These are phyloP conservation scores for Acleris sparsana DNA, from an alignment of 2,888 invertebrate species.

Conservation along the genomic window DNA sequence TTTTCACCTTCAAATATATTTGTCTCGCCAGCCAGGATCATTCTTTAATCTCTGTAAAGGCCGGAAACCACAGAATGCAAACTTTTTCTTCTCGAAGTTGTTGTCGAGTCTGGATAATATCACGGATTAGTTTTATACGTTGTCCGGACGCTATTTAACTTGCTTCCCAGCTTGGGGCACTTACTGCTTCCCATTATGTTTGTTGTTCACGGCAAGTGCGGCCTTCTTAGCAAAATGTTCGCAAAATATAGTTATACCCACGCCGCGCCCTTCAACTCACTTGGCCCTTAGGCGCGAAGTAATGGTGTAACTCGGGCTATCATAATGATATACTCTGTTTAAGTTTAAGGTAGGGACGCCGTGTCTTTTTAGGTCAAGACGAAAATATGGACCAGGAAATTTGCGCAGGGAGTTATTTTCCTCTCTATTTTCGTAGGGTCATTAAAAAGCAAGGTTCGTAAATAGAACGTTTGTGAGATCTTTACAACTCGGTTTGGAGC, in stretches of 20 bases:
- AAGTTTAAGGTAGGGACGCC: constrained; percentile 22
- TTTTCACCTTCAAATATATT: constrained; percentile 1
- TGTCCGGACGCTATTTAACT: constrained; percentile 17
- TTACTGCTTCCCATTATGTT: constrained; percentile 26
- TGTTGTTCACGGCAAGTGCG: constrained; percentile 32
- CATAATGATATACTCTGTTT: constrained; percentile 31
- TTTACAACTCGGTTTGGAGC: constrained; percentile 22
- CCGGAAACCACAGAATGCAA: not conserved
- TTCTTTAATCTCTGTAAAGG: not conserved
- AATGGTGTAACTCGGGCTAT: constrained; percentile 31
- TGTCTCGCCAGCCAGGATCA: constrained; percentile 1
- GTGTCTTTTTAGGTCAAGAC: constrained; percentile 21
- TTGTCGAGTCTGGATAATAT: constrained; percentile 9
- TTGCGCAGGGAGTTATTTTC: not conserved
- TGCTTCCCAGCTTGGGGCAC: constrained; percentile 25
- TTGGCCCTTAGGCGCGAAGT: constrained; percentile 29
- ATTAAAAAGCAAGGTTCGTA: constrained; percentile 5
- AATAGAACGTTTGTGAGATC: constrained; percentile 24
- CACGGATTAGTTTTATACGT: constrained; percentile 16
- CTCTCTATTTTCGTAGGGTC: not conserved
- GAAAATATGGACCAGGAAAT: constrained; percentile 14
- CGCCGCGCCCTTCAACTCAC: constrained; percentile 12
- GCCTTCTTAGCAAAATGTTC: constrained; percentile 29
- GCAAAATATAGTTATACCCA: constrained; percentile 25
- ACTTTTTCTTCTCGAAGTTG: not conserved